Evolutionary conservation across 2,113 vertebrate species (phyloP).

Genomic region (Mohoua ochrocephala): DNA sequence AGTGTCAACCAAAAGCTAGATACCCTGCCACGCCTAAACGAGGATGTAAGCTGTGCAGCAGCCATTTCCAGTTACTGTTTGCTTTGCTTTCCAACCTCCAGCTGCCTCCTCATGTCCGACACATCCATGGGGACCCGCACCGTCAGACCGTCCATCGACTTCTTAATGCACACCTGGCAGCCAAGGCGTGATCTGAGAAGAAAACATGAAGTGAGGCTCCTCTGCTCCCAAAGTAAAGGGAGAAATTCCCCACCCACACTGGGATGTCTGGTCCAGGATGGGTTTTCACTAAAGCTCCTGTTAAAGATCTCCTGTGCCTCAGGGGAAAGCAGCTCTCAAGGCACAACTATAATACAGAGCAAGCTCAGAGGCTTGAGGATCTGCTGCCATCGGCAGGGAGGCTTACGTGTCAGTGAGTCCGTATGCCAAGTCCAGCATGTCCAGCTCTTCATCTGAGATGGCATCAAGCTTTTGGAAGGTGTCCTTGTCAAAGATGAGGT

Average conservation of each 20-base stretch:
- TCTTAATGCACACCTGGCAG: slow-evolving; percentile 74
- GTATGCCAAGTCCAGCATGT: slow-evolving; percentile 78
- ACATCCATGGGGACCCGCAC: slow-evolving; percentile 67
- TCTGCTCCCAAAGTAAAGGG: not conserved
- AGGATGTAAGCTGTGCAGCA: not conserved
- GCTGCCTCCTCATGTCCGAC: slow-evolving; percentile 54
- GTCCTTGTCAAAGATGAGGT: slow-evolving; percentile 75
- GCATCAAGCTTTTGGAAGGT: slow-evolving; percentile 65
- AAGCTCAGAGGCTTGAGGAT: not conserved
- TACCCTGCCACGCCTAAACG: not conserved
- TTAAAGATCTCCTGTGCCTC: not conserved
- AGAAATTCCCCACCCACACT: not conserved
- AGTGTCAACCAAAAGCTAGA: not conserved
- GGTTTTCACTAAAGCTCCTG: not conserved
- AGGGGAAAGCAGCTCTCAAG: not conserved
- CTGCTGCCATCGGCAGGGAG: accelerated
- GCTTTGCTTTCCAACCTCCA: slow-evolving; percentile 50
- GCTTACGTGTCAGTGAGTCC: slow-evolving; percentile 75
- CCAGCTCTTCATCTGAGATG: slow-evolving; percentile 73
- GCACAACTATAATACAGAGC: accelerated
- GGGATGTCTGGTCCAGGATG: not conserved
- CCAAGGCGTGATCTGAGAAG: slow-evolving; percentile 74
- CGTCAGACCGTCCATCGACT: slow-evolving; percentile 71
- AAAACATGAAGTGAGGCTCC: not conserved
- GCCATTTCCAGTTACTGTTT: not conserved